These are phyloP conservation scores for Aphelinus atriplicis DNA, from an alignment of 1,140 invertebrate genomes.

Conservation along the genomic window DNA sequence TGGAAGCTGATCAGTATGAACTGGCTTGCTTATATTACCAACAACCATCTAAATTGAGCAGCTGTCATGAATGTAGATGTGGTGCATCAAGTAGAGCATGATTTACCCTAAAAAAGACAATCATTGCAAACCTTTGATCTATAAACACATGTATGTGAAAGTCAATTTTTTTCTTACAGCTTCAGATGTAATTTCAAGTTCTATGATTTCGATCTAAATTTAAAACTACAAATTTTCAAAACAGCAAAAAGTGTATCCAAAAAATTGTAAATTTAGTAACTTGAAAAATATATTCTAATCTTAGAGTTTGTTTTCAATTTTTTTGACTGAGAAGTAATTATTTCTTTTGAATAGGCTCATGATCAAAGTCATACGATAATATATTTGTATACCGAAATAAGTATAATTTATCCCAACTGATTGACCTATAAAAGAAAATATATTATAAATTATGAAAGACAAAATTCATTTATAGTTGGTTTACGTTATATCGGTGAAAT, in stretches of 20 bases:
- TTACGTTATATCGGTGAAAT: slow-evolving; percentile 20
- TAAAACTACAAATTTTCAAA: background rate
- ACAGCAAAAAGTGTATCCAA: background rate
- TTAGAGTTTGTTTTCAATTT: too few relatives aligned
- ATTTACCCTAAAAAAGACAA: background rate
- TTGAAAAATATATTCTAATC: too few relatives aligned
- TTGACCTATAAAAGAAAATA: background rate
- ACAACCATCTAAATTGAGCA: slow-evolving; percentile 32
- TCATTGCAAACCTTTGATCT: too few relatives aligned
- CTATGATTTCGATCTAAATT: too few relatives aligned
- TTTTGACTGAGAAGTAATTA: too few relatives aligned
- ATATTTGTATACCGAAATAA: background rate
- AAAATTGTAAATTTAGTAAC: too few relatives aligned
- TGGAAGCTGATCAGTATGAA: slow-evolving; percentile 55
- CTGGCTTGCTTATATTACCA: slow-evolving; percentile 58
- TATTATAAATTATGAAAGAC: slow-evolving; percentile 29
- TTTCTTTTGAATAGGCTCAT: too few relatives aligned
- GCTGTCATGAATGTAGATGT: slow-evolving; percentile 24
- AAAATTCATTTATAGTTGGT: slow-evolving; percentile 2
- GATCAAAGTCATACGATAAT: too few relatives aligned
- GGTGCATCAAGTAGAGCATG: background rate
- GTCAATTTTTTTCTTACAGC: too few relatives aligned
- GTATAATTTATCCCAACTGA: background rate
- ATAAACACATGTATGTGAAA: too few relatives aligned
- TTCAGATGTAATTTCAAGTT: too few relatives aligned